phyloP scores from a whole-genome alignment of 1,140 invertebrate species.

The Paramacrobiotus metropolitanus region DNA sequence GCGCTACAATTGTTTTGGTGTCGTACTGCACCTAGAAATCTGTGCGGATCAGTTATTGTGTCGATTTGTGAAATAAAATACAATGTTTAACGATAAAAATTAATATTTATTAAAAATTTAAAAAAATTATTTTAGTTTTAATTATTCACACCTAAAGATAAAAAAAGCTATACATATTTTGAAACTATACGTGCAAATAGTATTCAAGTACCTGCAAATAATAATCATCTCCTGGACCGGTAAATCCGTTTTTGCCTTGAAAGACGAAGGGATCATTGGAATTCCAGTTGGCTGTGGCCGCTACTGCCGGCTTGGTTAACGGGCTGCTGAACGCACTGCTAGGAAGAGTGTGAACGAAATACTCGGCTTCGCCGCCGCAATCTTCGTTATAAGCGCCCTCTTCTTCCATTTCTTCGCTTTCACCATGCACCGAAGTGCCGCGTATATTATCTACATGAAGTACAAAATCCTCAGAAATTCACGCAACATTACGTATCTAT shows the following conservation, averaged over 20 bases:
- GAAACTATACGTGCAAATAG: no score
- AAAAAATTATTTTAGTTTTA: no score
- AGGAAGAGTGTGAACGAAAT: neutral
- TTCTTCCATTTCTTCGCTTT: neutral
- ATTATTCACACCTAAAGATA: no score
- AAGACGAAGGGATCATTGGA: neutral
- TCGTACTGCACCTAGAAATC: neutral
- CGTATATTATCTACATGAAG: neutral
- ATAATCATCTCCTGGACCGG: neutral
- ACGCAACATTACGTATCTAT: no score
- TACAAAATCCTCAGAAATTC: neutral
- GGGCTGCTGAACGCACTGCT: neutral
- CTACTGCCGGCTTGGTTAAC: neutral
- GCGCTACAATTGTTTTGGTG: neutral
- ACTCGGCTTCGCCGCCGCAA: neutral
- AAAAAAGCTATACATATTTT: no score
- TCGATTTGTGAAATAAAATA: no score
- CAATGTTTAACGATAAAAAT: no score
- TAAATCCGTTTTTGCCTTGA: neutral
- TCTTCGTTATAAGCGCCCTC: neutral
- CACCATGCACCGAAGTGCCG: neutral
- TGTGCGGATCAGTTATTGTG: no score
- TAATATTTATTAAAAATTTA: no score
- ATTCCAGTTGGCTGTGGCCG: neutral
- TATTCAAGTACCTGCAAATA: neutral